A percentile compares a stretch with the other conserved stretches of the same genome.
These are phyloP conservation scores for Clytia hemisphaerica DNA, from an alignment of 30 jellyfish, hydroid and myxozoan species.

Conservation along the genomic window DNA sequence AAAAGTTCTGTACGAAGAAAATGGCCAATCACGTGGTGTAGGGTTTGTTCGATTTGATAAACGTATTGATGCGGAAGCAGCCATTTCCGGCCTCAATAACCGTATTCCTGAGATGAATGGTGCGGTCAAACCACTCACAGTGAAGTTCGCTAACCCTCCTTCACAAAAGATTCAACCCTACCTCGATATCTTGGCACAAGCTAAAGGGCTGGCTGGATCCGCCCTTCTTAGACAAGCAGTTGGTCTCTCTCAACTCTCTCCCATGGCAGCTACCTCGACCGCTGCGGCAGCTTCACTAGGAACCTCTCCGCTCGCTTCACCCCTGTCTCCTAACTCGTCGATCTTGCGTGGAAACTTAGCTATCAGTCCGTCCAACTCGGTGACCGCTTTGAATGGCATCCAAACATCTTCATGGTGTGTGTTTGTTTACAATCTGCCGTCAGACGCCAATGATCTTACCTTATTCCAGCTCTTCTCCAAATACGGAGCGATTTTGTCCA, in stretches of 20 bases:
- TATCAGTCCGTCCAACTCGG: slow-evolving; percentile 27
- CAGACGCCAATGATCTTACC: slow-evolving; percentile 85
- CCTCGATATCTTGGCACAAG: slow-evolving; percentile 81
- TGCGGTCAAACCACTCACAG: slow-evolving; percentile 90
- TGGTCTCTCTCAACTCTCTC: slow-evolving; percentile 26
- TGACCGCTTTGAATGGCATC: slow-evolving; percentile 35
- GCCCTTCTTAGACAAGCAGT: slow-evolving; percentile 26
- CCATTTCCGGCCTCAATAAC: slow-evolving; percentile 89
- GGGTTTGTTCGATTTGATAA: slow-evolving; percentile 98
- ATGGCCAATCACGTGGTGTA: slow-evolving; percentile 83
- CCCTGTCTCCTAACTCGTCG: slow-evolving; percentile 66
- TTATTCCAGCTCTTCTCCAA: slow-evolving; percentile 80
- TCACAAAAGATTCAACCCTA: slow-evolving; percentile 65
- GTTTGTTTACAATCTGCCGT: slow-evolving; percentile 90
- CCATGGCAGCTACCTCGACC: slow-evolving; percentile 19
- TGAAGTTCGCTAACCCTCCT: slow-evolving; percentile 99
- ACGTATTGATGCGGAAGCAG: slow-evolving; percentile 95
- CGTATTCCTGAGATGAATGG: slow-evolving; percentile 84
- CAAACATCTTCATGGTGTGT: slow-evolving; percentile 82
- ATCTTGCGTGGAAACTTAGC: slow-evolving; percentile 67
- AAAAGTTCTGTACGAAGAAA: slow-evolving; percentile 80
- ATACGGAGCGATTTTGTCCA: slow-evolving; percentile 94
- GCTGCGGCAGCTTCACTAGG: slow-evolving; percentile 10
- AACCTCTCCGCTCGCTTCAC: slow-evolving; percentile 52
- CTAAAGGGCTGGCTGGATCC: slow-evolving; percentile 83